Evolutionary conservation across 2,797 vertebrate species (phyloP).

Genomic region (Novumbra hubbsi): DNA sequence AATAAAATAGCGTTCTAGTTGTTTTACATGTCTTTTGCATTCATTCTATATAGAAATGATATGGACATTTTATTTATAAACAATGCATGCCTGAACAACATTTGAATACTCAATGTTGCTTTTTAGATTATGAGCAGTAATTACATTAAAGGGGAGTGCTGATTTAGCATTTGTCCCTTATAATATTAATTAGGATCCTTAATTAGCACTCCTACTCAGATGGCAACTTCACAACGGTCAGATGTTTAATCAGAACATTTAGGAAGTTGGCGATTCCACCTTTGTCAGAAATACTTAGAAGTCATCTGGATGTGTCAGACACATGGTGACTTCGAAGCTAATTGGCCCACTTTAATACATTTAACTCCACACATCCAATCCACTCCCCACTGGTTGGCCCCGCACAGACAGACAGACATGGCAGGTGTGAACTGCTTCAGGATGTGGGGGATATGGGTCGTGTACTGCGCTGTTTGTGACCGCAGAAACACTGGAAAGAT

Average conservation of each 20-base stretch:
- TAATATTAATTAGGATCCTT: no score
- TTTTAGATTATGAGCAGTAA: background rate
- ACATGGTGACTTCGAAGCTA: slow-evolving; percentile 43
- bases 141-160: no score
- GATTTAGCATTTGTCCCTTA: no score
- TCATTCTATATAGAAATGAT: background rate
- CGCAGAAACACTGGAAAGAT: slow-evolving; percentile 25
- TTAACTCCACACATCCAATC: slow-evolving; percentile 46
- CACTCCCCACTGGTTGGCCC: slow-evolving; percentile 38
- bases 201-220: background rate
- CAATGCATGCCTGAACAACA: background rate
- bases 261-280: slow-evolving; percentile 55
- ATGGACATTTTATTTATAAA: background rate
- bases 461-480: slow-evolving; percentile 26
- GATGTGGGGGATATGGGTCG: slow-evolving; percentile 16
- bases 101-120: background rate
- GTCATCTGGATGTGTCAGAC: slow-evolving; percentile 63
- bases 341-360: slow-evolving; percentile 37
- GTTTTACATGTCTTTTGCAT: background rate
- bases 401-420: slow-evolving; percentile 24
- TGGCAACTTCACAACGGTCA: background rate
- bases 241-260: slow-evolving; percentile 10
- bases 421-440: slow-evolving; percentile 26
- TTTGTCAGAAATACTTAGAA: slow-evolving; percentile 62
- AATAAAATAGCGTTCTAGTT: background rate